These are phyloP conservation scores for Masnerella sp. DNA, from an alignment of 2,888 invertebrate species.

Conservation along the genomic window DNA sequence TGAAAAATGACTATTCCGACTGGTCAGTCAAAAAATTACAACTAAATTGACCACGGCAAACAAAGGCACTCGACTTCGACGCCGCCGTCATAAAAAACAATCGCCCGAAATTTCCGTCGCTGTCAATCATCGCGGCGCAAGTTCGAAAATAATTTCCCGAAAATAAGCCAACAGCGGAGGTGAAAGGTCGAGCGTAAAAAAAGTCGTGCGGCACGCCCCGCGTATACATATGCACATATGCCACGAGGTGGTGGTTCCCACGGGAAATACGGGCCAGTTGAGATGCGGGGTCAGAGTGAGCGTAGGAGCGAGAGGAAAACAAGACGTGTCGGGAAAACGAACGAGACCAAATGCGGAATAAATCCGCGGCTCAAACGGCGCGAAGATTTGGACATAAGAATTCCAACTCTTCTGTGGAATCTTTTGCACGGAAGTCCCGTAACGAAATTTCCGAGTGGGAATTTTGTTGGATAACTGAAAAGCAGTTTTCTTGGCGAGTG, in stretches of 20 bases:
- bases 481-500: too few species aligned
- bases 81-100: constrained; percentile 5
- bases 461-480: neutral
- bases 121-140: constrained; percentile 32
- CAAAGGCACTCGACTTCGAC: neutral
- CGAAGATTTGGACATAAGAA: constrained; percentile 35
- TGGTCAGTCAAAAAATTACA: constrained; percentile 6
- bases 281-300: constrained; percentile 46
- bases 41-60: neutral
- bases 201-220: constrained; percentile 39
- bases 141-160: constrained; percentile 45
- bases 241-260: constrained; percentile 55
- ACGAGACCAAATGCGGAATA: constrained; percentile 45
- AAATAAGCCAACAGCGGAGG: constrained; percentile 34
- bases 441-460: neutral
- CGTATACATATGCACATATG: constrained; percentile 50
- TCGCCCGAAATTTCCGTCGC: constrained; percentile 1
- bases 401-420: constrained; percentile 7
- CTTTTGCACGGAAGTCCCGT: neutral
- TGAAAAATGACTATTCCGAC: too few species aligned
- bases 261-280: constrained; percentile 58
- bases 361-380: constrained; percentile 32
- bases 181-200: constrained; percentile 41
- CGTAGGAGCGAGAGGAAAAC: constrained; percentile 54
- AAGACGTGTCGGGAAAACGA: constrained; percentile 54